Percentiles rank a stretch among this genome's conserved stretches.
These are phyloP conservation scores for Acrossocheilus fasciatus DNA, from an alignment of 2,797 vertebrate genomes.

Conservation along the genomic window DNA sequence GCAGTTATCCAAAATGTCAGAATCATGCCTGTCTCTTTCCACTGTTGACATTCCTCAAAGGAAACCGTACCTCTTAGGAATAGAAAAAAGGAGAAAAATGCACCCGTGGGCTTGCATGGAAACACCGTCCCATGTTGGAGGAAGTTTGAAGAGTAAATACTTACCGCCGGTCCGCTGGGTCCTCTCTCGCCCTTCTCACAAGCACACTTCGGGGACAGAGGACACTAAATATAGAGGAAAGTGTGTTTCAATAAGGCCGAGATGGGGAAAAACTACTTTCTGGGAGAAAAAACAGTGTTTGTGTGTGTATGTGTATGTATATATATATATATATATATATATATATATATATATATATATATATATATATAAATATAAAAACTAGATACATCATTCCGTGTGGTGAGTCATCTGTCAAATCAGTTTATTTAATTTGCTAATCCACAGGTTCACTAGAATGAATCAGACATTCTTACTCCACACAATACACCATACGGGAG, in stretches of 20 bases:
- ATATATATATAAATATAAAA: background rate
- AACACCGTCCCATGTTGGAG: constrained; percentile 8
- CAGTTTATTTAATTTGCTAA: background rate
- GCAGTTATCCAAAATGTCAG: constrained; percentile 61
- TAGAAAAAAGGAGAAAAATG: constrained; percentile 21
- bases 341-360: background rate
- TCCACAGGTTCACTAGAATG: background rate
- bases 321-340: background rate
- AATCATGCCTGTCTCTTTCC: constrained; percentile 47
- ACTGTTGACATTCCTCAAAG: constrained; percentile 41
- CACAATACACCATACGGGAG: background rate
- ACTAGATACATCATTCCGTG: no score
- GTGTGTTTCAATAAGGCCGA: background rate
- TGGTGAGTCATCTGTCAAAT: background rate
- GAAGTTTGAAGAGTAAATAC: constrained; percentile 66
- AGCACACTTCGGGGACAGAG: constrained; percentile 80
- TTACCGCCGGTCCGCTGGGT: constrained; percentile 84
- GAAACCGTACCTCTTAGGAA: constrained; percentile 38
- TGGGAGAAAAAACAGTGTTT: background rate
- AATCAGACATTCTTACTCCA: background rate
- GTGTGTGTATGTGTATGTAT: background rate
- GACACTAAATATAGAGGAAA: constrained; percentile 79
- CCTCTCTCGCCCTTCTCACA: constrained; percentile 93
- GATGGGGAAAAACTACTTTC: background rate
- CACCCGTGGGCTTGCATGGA: constrained; percentile 54